Evolutionary conservation across 2,797 vertebrate genomes (phyloP), one percentile per base, ranked within the genome.

Genomic region (Myotis planiceps): DNA sequence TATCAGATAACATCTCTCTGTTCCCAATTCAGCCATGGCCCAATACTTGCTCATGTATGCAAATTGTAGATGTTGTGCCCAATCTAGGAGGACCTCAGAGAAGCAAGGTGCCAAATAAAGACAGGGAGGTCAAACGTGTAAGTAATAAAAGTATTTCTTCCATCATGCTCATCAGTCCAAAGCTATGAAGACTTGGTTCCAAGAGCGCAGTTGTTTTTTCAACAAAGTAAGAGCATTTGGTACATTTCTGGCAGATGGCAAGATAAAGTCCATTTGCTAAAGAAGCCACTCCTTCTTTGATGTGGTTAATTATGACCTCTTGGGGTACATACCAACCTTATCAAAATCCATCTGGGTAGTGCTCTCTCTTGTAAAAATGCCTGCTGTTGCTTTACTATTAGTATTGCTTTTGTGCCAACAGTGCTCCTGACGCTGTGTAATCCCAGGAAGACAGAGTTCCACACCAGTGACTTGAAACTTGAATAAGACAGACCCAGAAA

Each of bases 271-370:
- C 81, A 86, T 92, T 97, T 96, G 96, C 94, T 95, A 88, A 88
- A 90, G 84, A 95, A 95, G 94, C 78, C 97, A 97, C 92, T 95
- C 92, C 90, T 95, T 85, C 95, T 97, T 96, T 95, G 95, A 97
- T 97, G 97, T 96, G 92, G 96, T 85, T 96, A 96, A 97, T 96
- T 97, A 96, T 80, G 96, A 95, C 92, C 92, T 97, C 90, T 79
- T 34, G 42, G 95, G 88, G 88, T 32, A 47, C 88, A 96, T 95
- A 88, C 87, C 93, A 74, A 27, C 53, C 34, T 97, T 97, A 97
- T 97, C 97, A 89, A 89, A 94, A 94, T 65, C 89, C 66, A 95
- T 95, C 91, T 96, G 55, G 72, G 84, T 16, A 85, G 53, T 79
- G 78, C 82, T 87, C 47, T 68, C 21, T 87, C 83, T 89, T 87